phyloP scores from a whole-genome alignment of 1,140 invertebrate species.

The Anastrepha ludens region DNA sequence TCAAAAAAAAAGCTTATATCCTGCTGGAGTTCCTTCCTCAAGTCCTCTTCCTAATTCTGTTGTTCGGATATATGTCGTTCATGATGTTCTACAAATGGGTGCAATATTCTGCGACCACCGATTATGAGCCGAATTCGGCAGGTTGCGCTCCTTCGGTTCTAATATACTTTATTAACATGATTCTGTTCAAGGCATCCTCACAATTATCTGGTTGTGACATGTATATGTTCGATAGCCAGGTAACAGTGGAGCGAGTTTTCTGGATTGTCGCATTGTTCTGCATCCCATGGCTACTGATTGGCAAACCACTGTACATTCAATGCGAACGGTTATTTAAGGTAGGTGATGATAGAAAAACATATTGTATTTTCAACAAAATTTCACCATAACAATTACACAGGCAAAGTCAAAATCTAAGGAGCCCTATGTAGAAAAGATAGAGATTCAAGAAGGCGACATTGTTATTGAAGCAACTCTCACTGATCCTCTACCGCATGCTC shows the following conservation, averaged over 20 bases:
- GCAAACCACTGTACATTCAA: slow-evolving; percentile 87
- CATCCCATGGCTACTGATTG: slow-evolving; percentile 93
- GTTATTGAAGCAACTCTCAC: slow-evolving; percentile 31
- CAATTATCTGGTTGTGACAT: slow-evolving; percentile 77
- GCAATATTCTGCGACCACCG: slow-evolving; percentile 78
- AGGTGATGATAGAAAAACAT: background rate
- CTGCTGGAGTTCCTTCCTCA: slow-evolving; percentile 95
- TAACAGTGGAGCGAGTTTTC: slow-evolving; percentile 82
- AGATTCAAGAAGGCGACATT: background rate
- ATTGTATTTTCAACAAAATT: no score
- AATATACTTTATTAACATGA: slow-evolving; percentile 96
- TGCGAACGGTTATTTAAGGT: background rate
- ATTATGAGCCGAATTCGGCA: slow-evolving; percentile 68
- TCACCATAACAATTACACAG: background rate
- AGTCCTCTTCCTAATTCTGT: slow-evolving; percentile 88
- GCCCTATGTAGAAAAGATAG: background rate
- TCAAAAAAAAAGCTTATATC: slow-evolving; percentile 84
- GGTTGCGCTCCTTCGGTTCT: slow-evolving; percentile 91
- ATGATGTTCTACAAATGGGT: slow-evolving; percentile 96
- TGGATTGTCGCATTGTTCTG: slow-evolving; percentile 86
- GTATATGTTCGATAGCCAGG: slow-evolving; percentile 86
- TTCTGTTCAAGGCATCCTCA: slow-evolving; percentile 78
- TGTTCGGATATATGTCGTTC: slow-evolving; percentile 97
- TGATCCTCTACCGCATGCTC: background rate
- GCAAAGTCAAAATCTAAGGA: background rate